Base-by-base conservation (phyloP, 2,113 vertebrate species). In the Chaetodon auriga region DNA sequence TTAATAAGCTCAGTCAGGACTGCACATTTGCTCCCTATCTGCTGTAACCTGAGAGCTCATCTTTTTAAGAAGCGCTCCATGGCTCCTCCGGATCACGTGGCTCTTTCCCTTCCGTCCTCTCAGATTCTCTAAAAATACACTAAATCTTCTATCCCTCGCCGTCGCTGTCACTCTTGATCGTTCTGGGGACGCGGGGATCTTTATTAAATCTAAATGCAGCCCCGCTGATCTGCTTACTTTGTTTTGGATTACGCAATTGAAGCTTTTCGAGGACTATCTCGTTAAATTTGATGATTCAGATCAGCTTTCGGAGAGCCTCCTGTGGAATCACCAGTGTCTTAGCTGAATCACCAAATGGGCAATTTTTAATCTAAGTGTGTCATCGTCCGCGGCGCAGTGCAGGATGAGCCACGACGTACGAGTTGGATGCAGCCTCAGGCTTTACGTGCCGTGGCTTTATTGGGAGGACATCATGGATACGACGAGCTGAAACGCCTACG, bases 231-330 rank as follows among this genome's bases (percentile, higher is more conserved):
- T 35, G 69, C 76, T 57, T 30, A 54, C 51, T 76, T 36, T 78
- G 61, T 85, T 82, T 82, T 66, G 45, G 60, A 58, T 85, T 81
- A 80, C 10, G 61, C 62, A 5, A 49, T 69, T n/a, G 41, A 4
- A 23, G 72, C 55, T 46, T 82, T 85, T 57, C 43, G 3, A 19
- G 68, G 79, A 54, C 75, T 13, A 10, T 46, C 51, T 88, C 49
- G 62, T 87, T 88, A 85, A 81, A 58, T 68, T 25, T 48, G 63
- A 69, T 86, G 81, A 86, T 70, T 90, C 83, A 80, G 61, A 85
- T 83, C 60, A 55, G 73, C 65, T 73, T 51, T 46, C 35, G 57
- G 46, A 71, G 43, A 30, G 19, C 71, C 62, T 15, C 53, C 19
- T 25, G 43, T 83, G 80, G 78, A 75, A 78, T 88, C 60, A 83